A percentile compares a stretch with the other conserved stretches of the same genome.
Conservation (phyloP, 2,113 vertebrate species). For the Petrocephalus zakoni region DNA sequence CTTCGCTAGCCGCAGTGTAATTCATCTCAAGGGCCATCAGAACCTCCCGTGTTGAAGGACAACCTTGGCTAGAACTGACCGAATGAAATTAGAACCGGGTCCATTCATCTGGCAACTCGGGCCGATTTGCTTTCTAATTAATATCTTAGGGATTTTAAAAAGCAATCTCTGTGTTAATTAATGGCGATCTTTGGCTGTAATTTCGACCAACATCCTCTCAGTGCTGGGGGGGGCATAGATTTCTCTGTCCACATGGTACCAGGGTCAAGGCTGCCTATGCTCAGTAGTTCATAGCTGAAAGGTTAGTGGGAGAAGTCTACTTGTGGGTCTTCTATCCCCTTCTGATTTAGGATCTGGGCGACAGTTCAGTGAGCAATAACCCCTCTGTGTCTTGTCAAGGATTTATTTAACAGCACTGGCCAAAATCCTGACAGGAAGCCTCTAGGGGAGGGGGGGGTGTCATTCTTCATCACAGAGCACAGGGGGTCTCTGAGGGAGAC, state of each 20-base stretch:
- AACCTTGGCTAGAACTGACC: neutral
- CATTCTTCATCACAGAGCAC: neutral
- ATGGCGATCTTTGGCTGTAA: neutral
- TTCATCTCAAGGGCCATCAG: conserved; percentile 15
- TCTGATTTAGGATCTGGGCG: neutral
- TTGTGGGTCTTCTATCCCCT: neutral
- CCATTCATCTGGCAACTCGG: neutral
- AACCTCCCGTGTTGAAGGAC: neutral
- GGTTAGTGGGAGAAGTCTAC: neutral
- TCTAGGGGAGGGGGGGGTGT: neutral
- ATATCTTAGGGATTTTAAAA: neutral
- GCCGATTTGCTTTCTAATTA: neutral
- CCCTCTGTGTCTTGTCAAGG: neutral
- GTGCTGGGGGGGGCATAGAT: neutral
- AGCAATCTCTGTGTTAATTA: neutral
- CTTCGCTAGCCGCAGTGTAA: neutral
- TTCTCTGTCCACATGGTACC: neutral
- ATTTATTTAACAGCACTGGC: neutral
- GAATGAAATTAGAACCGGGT: neutral
- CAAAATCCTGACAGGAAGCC: neutral
- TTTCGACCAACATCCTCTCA: neutral
- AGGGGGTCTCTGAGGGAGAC: neutral
- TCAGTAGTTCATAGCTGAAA: neutral
- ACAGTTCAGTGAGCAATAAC: neutral
- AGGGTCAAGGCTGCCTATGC: neutral